Evolutionary conservation across 1,140 invertebrate species (phyloP), one percentile per base, ranked within the genome.

Genomic region (Meteorus sp.): DNA sequence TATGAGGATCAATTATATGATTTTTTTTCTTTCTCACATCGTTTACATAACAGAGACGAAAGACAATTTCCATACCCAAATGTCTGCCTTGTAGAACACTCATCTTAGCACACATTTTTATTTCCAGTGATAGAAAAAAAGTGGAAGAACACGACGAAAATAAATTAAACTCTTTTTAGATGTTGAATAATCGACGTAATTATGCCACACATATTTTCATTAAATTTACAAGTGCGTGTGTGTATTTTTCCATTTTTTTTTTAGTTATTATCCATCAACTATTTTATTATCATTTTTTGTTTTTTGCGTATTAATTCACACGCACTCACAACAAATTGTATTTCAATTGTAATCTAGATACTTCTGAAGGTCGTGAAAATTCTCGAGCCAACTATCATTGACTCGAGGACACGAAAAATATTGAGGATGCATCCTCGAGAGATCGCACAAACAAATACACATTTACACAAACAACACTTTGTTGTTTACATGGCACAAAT

Each of bases 1-100:
- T n/a, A n/a, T n/a, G n/a, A n/a, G n/a, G n/a, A n/a, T n/a, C n/a
- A n/a, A n/a, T n/a, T n/a, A n/a, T n/a, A n/a, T n/a, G n/a, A n/a
- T n/a, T n/a, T n/a, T n/a, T n/a, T n/a, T n/a, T n/a, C n/a, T n/a
- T n/a, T n/a, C n/a, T n/a, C n/a, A n/a, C n/a, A n/a, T n/a, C n/a
- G n/a, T n/a, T n/a, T n/a, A n/a, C n/a, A n/a, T 47, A 47, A n/a
- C 23, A 47, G n/a, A 47, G n/a, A 50, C 17, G 6, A 8, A 43
- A 45, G 11, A 45, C 0, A 54, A 20, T 37, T 45, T 11, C 22
- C 70, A 60, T 79, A 80, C 78, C 78, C 76, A 79, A 70, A 65
- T 75, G 77, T 63, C 78, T 72, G 66, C 76, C 76, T 65, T 79
- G 78, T 23, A 80, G 74, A 44, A 80, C 76, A 72, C 77, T 79